Evolutionary conservation across 2,888 invertebrate species (phyloP).

Genomic region (Masnerella sp.): DNA sequence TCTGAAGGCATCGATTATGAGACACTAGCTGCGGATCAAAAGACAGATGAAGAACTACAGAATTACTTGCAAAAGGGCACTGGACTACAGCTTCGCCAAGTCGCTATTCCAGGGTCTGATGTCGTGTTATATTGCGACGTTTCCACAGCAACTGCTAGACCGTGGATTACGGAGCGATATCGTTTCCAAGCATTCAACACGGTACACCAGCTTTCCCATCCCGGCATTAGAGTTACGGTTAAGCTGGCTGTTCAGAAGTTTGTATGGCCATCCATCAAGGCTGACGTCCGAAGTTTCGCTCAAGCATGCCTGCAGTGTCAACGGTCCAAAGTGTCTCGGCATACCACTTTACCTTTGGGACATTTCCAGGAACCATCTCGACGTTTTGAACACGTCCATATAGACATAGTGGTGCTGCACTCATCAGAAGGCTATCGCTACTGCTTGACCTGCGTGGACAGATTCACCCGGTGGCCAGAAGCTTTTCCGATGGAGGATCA

Average conservation of each 20-base stretch:
- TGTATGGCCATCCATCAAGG: conserved; percentile 72
- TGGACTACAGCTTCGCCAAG: not conserved
- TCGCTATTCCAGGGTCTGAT: not conserved
- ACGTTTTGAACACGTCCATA: conserved; percentile 69
- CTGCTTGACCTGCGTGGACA: conserved; percentile 69
- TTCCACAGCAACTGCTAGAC: conserved; percentile 23
- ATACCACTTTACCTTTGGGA: conserved; percentile 50
- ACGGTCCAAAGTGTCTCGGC: conserved; percentile 68
- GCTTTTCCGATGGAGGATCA: conserved; percentile 30
- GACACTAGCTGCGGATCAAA: conserved; percentile 9
- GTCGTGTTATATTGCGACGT: conserved; percentile 1
- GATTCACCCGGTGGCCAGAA: conserved; percentile 64
- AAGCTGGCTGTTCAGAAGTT: conserved; percentile 68
- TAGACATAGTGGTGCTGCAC: conserved; percentile 67
- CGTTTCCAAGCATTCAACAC: conserved; percentile 49
- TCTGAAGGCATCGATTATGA: not conserved
- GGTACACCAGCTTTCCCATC: conserved; percentile 65
- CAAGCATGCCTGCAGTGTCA: conserved; percentile 70
- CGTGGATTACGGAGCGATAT: conserved; percentile 51
- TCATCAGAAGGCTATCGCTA: conserved; percentile 60
- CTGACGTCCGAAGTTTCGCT: conserved; percentile 69
- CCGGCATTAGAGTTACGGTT: conserved; percentile 61
- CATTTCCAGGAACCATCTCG: conserved; percentile 63
- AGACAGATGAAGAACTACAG: conserved; percentile 15
- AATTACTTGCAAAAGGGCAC: not conserved